These are phyloP conservation scores for Hippocampus guttulatus DNA, from an alignment of 2,113 vertebrate genomes.

Conservation along the genomic window DNA sequence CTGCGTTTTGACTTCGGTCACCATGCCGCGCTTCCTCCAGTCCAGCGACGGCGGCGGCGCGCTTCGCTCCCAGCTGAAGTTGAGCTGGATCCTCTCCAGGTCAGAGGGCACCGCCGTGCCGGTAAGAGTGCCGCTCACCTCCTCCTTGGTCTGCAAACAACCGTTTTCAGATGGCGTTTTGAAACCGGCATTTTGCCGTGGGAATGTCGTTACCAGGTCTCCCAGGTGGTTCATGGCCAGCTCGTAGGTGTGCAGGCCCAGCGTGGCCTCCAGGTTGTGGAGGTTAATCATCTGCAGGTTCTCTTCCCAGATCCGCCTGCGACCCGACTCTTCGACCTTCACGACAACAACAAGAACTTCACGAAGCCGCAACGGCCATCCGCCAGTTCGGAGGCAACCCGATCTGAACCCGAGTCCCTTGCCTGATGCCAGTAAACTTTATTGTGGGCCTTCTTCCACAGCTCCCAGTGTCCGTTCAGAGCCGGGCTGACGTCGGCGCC, in stretches of 20 bases:
- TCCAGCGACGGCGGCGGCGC: conserved; percentile 66
- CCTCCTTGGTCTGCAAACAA: conserved; percentile 70
- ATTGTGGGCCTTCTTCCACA: conserved; percentile 69
- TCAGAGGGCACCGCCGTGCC: conserved; percentile 54
- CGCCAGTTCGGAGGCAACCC: background rate
- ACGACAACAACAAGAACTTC: too few species aligned
- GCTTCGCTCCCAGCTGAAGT: fast-evolving
- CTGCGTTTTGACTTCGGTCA: conserved; percentile 80
- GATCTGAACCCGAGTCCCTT: background rate
- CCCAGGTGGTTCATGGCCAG: conserved; percentile 81
- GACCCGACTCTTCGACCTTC: conserved; percentile 71
- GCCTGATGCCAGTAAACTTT: conserved; percentile 63
- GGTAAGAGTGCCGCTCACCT: conserved; percentile 49
- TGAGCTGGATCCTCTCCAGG: background rate
- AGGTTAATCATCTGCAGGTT: conserved; percentile 75
- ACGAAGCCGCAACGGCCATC: background rate
- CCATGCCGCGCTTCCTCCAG: conserved; percentile 75
- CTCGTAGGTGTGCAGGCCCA: conserved; percentile 77
- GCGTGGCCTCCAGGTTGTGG: conserved; percentile 79
- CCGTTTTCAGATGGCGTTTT: too few species aligned
- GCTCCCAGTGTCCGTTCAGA: conserved; percentile 68
- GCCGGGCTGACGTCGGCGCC: conserved; percentile 1
- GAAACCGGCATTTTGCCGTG: too few species aligned
- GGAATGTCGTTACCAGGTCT: conserved; percentile 71
- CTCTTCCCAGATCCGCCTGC: conserved; percentile 76